Percentiles rank a stretch among this genome's conserved stretches.
Evolutionary conservation across 2,797 vertebrate species (phyloP).

Genomic region (Peromyscus nudipes): DNA sequence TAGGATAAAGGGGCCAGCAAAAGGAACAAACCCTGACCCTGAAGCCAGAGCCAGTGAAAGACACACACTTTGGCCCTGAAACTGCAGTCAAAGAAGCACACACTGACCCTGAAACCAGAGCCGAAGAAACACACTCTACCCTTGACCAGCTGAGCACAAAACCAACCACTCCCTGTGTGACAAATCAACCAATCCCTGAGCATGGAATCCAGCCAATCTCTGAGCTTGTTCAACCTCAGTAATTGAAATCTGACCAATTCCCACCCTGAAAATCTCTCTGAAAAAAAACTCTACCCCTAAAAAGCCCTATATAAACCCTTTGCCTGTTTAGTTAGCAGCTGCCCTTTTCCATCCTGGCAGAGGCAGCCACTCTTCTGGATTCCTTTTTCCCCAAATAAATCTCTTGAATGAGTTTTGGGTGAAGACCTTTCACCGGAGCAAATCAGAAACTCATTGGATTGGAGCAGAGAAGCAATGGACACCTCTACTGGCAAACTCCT

Average conservation of each 20-base stretch:
- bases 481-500: no score
- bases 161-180: neutral
- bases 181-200: neutral
- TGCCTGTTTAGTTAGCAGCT: neutral
- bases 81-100: no score
- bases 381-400: neutral
- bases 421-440: neutral
- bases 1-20: no score
- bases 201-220: neutral
- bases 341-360: neutral
- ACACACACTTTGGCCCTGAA: no score
- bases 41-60: no score
- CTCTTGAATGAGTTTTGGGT: neutral
- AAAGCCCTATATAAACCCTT: neutral
- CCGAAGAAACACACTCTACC: no score
- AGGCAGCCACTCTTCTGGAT: neutral
- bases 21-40: no score
- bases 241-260: no score
- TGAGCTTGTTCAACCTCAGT: neutral
- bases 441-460: no score
- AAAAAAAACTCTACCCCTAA: neutral
- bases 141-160: neutral
- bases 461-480: neutral
- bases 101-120: no score
- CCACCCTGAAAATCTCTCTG: neutral